A percentile compares a stretch with the other conserved stretches of the same genome.
Evolutionary conservation across 2,888 invertebrate species (phyloP).

Genomic region (Blomia tropicalis): DNA sequence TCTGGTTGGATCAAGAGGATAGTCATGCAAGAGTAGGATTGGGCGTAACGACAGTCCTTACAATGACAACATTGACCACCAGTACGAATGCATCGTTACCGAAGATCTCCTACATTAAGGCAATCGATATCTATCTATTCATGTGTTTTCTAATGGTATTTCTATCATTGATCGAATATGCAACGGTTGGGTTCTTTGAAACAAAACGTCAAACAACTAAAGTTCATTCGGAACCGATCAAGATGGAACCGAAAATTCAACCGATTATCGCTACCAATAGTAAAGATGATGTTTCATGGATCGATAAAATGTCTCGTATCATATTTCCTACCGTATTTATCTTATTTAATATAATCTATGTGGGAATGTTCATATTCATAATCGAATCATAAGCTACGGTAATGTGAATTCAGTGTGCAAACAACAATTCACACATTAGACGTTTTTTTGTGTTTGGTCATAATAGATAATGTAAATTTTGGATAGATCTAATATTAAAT

Average conservation of each 20-base stretch:
- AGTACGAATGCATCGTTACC: slow-evolving; percentile 29
- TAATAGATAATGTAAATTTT: too few species aligned
- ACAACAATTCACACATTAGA: too few species aligned
- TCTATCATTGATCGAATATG: slow-evolving; percentile 36
- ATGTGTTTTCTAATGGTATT: slow-evolving; percentile 39
- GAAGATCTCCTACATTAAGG: slow-evolving; percentile 34
- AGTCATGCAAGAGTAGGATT: slow-evolving; percentile 31
- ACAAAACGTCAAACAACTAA: background rate
- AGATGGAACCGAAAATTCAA: background rate
- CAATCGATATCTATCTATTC: slow-evolving; percentile 40
- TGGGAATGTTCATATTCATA: background rate
- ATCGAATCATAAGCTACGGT: too few species aligned
- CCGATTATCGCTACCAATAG: background rate
- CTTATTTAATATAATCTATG: slow-evolving; percentile 1
- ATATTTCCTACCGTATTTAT: slow-evolving; percentile 3
- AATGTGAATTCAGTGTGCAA: too few species aligned
- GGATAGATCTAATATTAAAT: too few species aligned
- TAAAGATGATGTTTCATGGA: slow-evolving; percentile 5
- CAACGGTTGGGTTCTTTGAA: slow-evolving; percentile 31
- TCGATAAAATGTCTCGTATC: background rate
- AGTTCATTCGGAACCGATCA: background rate
- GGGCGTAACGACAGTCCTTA: slow-evolving; percentile 32
- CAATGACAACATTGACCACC: slow-evolving; percentile 43
- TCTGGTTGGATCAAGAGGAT: slow-evolving; percentile 40
- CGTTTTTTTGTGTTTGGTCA: too few species aligned